A percentile compares a stretch with the other conserved stretches of the same genome.
Evolutionary conservation across 2,797 vertebrate genomes (phyloP).

Genomic region (Syncerus caffer): DNA sequence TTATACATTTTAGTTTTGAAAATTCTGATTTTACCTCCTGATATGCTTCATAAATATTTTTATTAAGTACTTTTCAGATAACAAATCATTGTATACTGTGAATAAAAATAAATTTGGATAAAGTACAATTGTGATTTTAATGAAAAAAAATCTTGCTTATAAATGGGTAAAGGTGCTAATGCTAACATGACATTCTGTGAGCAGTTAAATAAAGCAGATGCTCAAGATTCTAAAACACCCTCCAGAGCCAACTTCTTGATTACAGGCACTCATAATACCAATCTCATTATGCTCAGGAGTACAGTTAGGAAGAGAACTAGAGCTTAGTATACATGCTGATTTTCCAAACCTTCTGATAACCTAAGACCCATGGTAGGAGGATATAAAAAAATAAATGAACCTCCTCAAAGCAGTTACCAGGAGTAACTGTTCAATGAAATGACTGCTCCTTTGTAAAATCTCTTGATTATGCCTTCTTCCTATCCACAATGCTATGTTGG

Average conservation of each 20-base stretch:
- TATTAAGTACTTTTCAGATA: not conserved
- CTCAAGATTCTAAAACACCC: conserved; percentile 9
- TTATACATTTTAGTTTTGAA: not conserved
- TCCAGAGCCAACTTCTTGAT: conserved; percentile 33
- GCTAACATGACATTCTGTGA: conserved; percentile 20
- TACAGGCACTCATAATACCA: not conserved
- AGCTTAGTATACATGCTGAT: not conserved
- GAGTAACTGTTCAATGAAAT: not conserved
- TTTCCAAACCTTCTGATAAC: not conserved
- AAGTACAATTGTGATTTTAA: not conserved
- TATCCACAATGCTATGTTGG: not conserved
- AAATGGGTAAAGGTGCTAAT: not conserved
- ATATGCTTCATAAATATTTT: not conserved
- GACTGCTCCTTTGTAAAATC: not conserved
- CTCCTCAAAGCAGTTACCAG: not conserved
- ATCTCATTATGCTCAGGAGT: not conserved
- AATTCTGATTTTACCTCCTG: not conserved
- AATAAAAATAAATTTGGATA: not conserved
- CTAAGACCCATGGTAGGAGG: not conserved
- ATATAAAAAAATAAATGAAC: not conserved
- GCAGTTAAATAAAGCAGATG: conserved; percentile 40
- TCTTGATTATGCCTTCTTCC: not conserved
- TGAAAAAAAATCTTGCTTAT: not conserved
- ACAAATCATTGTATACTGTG: not conserved
- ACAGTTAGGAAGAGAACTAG: not conserved